Evolutionary conservation across 2,888 invertebrate species (phyloP).

Genomic region (Omphaloscelis lunosa): DNA sequence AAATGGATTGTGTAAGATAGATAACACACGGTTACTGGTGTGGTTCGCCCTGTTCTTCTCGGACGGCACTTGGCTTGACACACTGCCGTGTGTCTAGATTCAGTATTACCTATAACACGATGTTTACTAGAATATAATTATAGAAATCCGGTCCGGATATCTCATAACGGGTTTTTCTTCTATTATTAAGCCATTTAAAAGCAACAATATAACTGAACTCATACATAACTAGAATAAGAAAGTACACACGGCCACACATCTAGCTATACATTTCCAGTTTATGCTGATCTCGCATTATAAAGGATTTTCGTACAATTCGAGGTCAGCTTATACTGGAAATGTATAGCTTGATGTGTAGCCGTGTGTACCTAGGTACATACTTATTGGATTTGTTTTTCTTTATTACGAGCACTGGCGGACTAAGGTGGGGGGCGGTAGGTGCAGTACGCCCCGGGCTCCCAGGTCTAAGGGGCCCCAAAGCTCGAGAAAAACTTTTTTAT

Average conservation of each 20-base stretch:
- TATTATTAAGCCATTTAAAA: background rate
- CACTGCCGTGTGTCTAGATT: background rate
- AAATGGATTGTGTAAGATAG: background rate
- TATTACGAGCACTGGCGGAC: background rate
- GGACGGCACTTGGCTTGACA: background rate
- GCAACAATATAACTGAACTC: background rate
- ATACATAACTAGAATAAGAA: background rate
- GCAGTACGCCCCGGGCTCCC: no score
- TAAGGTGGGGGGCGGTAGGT: no score
- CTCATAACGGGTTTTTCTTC: constrained; percentile 27
- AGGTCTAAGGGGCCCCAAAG: no score
- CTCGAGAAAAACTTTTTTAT: no score
- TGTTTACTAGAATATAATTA: constrained; percentile 10
- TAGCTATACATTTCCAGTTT: no score
- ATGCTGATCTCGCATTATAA: no score
- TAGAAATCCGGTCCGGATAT: constrained; percentile 7
- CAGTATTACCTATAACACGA: background rate
- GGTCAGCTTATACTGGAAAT: no score
- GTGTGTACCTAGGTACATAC: background rate
- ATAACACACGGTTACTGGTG: background rate
- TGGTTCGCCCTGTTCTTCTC: background rate
- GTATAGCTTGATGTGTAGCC: no score
- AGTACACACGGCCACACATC: no score
- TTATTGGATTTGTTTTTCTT: constrained; percentile 4
- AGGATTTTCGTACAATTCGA: no score